Evolutionary conservation across 2,888 invertebrate species (phyloP).

Genomic region (Nebria salina): DNA sequence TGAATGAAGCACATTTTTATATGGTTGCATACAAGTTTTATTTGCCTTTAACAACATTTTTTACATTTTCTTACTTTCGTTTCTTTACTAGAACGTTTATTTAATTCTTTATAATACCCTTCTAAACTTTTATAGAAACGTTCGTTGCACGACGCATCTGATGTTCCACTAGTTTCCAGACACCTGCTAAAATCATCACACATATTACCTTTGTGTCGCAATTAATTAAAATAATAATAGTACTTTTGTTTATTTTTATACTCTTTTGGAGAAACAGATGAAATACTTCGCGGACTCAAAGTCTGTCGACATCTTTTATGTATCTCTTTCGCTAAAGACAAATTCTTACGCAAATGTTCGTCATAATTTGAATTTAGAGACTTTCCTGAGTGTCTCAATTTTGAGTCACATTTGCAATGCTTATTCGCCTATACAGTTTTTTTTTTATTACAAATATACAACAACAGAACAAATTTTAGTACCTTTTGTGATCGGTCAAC

Average conservation of each 20-base stretch:
- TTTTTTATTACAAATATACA: not conserved
- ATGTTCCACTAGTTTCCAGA: no score
- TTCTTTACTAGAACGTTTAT: slow-evolving; percentile 36
- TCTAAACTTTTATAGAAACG: slow-evolving; percentile 48
- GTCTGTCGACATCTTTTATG: slow-evolving; percentile 49
- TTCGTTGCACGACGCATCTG: slow-evolving; percentile 37
- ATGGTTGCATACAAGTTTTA: not conserved
- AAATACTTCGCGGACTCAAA: slow-evolving; percentile 33
- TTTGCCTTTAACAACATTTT: not conserved
- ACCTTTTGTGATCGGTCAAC: not conserved
- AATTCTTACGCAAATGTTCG: not conserved
- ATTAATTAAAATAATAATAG: no score
- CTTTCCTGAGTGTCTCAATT: not conserved
- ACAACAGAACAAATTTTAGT: not conserved
- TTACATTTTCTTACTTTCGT: slow-evolving; percentile 21
- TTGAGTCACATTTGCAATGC: not conserved
- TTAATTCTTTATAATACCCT: slow-evolving; percentile 48
- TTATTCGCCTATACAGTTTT: not conserved
- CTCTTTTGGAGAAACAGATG: slow-evolving; percentile 15
- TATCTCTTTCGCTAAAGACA: slow-evolving; percentile 47
- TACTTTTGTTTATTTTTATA: not conserved
- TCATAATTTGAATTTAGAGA: not conserved
- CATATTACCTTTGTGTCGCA: no score
- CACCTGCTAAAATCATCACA: no score
- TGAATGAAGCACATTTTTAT: no score